phyloP scores from a whole-genome alignment of 2,797 vertebrate genomes.

The Melanotaenia boesemani region DNA sequence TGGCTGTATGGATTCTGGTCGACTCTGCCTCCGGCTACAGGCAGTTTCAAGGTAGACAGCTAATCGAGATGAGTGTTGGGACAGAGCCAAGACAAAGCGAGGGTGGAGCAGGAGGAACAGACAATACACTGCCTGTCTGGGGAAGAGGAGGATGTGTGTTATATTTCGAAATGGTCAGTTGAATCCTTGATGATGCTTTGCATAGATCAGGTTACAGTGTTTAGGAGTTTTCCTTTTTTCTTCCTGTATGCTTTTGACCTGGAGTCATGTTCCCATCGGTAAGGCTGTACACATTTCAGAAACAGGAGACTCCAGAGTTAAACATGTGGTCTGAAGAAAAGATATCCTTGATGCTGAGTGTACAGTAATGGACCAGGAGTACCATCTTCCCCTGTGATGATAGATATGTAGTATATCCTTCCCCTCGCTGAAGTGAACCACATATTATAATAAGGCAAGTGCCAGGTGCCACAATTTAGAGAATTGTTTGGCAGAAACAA shows the following conservation, averaged over 20 bases:
- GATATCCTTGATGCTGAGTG: background rate
- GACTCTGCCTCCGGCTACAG: conserved; percentile 33
- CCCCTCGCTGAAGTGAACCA: conserved; percentile 1
- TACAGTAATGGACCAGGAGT: background rate
- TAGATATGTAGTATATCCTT: no score
- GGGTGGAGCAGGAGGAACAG: background rate
- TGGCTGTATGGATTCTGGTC: conserved; percentile 35
- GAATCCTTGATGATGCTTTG: background rate
- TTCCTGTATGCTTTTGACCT: background rate
- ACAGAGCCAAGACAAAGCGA: conserved; percentile 11
- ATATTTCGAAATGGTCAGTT: conserved; percentile 7
- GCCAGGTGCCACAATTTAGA: background rate
- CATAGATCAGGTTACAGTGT: conserved; percentile 7
- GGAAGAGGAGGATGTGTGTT: conserved; percentile 4
- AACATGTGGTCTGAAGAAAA: conserved; percentile 19
- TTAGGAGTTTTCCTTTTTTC: background rate
- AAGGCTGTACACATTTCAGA: conserved; percentile 5
- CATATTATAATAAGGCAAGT: background rate
- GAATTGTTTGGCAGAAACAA: background rate
- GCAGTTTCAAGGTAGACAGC: conserved; percentile 48
- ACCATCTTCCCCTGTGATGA: no score
- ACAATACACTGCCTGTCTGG: conserved; percentile 40
- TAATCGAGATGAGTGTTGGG: conserved; percentile 55
- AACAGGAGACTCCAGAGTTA: conserved; percentile 10
- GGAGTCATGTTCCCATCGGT: background rate